A percentile compares a stretch with the other conserved stretches of the same genome.
These are phyloP conservation scores for Drosophila azteca DNA, from an alignment of 1,140 invertebrate genomes.

Conservation along the genomic window DNA sequence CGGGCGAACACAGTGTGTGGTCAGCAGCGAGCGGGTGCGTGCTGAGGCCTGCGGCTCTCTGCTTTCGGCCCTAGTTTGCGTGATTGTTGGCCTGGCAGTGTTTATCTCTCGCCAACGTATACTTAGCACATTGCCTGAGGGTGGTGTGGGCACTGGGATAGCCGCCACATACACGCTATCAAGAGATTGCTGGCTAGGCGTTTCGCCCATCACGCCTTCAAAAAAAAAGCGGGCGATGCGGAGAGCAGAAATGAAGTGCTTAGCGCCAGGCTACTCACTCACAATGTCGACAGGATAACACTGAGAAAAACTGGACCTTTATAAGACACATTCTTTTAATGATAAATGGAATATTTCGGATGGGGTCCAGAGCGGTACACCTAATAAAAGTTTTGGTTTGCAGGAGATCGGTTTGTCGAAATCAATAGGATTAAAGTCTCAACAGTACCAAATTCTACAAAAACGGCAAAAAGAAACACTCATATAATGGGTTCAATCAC, in stretches of 20 bases:
- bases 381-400: no score
- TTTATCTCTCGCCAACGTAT: constrained; percentile 75
- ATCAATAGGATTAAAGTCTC: no score
- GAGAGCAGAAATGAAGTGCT: constrained; percentile 67
- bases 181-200: constrained; percentile 70
- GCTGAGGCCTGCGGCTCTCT: constrained; percentile 18
- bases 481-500: no score
- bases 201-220: constrained; percentile 67
- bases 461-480: no score
- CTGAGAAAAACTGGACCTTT: neutral
- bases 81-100: constrained; percentile 65
- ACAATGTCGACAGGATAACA: constrained; percentile 11
- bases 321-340: no score
- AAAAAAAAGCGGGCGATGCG: constrained; percentile 27
- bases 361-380: no score
- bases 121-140: constrained; percentile 47
- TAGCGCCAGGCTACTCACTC: constrained; percentile 47
- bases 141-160: neutral
- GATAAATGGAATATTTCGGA: no score
- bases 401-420: no score
- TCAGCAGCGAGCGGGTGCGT: constrained; percentile 8
- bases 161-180: constrained; percentile 31
- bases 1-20: constrained; percentile 15
- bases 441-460: no score
- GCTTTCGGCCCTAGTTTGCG: neutral